Conservation (phyloP, 2,888 invertebrate species). For the Rhopalosiphum nymphaeae region DNA sequence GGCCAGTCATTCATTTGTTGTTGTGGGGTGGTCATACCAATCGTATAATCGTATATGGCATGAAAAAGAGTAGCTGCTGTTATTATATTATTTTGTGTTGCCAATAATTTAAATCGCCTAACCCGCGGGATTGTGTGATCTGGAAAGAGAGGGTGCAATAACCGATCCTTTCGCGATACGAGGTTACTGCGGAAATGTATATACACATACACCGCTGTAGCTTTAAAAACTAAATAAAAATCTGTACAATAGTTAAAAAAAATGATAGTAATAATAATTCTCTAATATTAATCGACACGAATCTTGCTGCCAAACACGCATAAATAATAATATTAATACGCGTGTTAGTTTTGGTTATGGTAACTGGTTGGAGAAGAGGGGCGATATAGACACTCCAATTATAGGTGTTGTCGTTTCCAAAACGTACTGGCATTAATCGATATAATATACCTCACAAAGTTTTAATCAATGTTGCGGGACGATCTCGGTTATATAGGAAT, state of each 20-base stretch:
- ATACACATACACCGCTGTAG: not conserved
- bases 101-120: not conserved
- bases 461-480: not conserved
- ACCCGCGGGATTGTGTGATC: not conserved
- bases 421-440: not conserved
- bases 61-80: not conserved
- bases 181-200: not conserved
- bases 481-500: not conserved
- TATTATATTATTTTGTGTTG: not conserved
- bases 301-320: not conserved
- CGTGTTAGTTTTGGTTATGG: not conserved
- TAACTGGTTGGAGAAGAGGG: not conserved
- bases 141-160: not conserved
- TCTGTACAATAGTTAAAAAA: not conserved
- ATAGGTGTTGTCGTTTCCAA: not conserved
- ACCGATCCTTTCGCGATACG: not conserved
- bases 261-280: not conserved
- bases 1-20: not conserved
- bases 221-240: not conserved
- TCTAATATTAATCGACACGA: not conserved
- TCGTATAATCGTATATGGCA: not conserved
- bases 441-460: not conserved
- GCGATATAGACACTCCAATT: not conserved
- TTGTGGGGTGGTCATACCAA: not conserved
- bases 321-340: not conserved